Conservation (phyloP, 1,140 invertebrate species). For the Centruroides vittatus region DNA sequence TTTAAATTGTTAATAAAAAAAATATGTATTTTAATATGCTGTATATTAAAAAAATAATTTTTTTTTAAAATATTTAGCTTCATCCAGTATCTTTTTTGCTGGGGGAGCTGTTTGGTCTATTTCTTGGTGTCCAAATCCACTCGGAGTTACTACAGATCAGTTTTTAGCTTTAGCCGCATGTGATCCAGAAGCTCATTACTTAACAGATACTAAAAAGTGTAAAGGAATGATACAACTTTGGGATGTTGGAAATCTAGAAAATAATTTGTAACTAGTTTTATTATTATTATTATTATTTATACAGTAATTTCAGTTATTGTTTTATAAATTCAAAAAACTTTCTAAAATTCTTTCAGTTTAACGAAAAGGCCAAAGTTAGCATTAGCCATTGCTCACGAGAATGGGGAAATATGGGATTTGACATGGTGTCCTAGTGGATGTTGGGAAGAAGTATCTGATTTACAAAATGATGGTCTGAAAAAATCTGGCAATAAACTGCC, state of each 20-base stretch:
- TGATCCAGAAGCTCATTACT: not conserved
- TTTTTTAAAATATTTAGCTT: no score
- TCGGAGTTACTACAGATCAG: not conserved
- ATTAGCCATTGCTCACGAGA: constrained; percentile 43
- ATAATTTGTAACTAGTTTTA: no score
- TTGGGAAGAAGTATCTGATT: not conserved
- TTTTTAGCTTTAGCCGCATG: not conserved
- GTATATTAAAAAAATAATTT: no score
- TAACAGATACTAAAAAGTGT: not conserved
- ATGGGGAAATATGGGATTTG: constrained; percentile 48
- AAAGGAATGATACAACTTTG: not conserved
- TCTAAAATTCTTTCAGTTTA: not conserved
- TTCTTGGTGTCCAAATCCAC: constrained; percentile 1
- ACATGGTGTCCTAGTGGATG: constrained; percentile 58
- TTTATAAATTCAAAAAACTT: no score
- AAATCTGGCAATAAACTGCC: no score
- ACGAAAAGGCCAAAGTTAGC: constrained; percentile 26
- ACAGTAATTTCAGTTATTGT: no score
- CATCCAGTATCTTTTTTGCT: not conserved
- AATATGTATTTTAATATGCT: no score
- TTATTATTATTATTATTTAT: no score
- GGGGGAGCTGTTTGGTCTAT: not conserved
- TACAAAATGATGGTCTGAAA: no score
- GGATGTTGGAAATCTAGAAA: not conserved
- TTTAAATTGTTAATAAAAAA: no score